A percentile compares a stretch with the other conserved stretches of the same genome.
phyloP scores from a whole-genome alignment of 2,113 vertebrate genomes.

The Ifrita kowaldi region DNA sequence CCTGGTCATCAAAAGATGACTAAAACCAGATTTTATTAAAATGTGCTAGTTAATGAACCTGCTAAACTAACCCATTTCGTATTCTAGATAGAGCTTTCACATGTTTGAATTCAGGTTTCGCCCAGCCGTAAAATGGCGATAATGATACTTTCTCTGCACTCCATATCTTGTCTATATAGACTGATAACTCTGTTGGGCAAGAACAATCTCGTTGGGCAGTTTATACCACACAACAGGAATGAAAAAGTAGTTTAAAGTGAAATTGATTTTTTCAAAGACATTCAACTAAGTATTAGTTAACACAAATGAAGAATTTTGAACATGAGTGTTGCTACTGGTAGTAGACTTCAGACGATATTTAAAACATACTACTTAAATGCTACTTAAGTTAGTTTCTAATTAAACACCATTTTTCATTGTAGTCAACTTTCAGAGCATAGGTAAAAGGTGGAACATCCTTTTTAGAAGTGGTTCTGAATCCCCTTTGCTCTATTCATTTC shows the following conservation, averaged over 20 bases:
- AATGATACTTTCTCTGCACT: background rate
- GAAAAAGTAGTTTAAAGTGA: background rate
- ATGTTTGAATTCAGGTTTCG: background rate
- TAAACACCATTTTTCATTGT: background rate
- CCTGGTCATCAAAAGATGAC: background rate
- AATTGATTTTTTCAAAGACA: background rate
- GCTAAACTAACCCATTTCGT: background rate
- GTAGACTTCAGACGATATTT: background rate
- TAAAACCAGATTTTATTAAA: background rate
- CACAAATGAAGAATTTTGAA: background rate
- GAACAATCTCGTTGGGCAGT: background rate
- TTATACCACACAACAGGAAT: background rate
- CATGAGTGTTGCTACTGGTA: background rate
- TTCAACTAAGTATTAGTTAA: background rate
- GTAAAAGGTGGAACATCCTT: background rate
- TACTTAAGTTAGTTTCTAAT: background rate
- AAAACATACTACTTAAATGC: background rate
- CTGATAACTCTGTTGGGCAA: background rate
- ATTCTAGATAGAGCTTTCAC: background rate
- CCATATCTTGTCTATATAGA: background rate
- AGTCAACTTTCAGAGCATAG: background rate
- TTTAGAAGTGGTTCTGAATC: background rate
- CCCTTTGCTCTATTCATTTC: background rate
- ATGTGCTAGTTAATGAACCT: background rate
- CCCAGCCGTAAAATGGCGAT: background rate